These are phyloP conservation scores for Phania funesta DNA, from an alignment of 2,888 invertebrate species.

Conservation along the genomic window DNA sequence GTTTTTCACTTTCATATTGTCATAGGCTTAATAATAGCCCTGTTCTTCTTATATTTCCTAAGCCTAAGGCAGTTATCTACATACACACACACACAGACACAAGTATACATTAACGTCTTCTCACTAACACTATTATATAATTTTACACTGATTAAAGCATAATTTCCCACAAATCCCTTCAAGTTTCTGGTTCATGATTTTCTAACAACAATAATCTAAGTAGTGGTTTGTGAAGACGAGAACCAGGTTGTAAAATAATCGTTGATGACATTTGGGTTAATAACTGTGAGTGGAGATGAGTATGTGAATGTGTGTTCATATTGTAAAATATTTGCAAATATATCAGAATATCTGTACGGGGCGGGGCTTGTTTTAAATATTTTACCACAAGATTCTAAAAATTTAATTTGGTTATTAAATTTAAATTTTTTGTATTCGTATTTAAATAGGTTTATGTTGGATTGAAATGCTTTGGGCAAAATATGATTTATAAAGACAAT, in stretches of 20 bases:
- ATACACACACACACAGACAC: not conserved
- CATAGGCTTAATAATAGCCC: slow-evolving; percentile 46
- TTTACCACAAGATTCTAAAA: not conserved
- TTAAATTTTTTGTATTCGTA: not conserved
- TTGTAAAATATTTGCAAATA: not conserved
- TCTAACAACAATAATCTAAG: too few relatives aligned
- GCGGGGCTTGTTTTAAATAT: not conserved
- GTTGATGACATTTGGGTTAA: slow-evolving; percentile 1
- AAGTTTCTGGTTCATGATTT: too few relatives aligned
- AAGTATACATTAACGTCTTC: not conserved
- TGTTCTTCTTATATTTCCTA: not conserved
- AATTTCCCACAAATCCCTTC: slow-evolving; percentile 43
- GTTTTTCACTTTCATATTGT: slow-evolving; percentile 32
- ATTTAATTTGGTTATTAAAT: not conserved
- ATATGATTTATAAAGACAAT: not conserved
- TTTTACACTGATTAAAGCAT: slow-evolving; percentile 38
- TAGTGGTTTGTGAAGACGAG: not conserved
- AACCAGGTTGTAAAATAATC: slow-evolving; percentile 28
- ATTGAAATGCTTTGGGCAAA: not conserved
- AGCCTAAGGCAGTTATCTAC: not conserved
- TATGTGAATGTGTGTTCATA: not conserved
- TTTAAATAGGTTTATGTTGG: not conserved
- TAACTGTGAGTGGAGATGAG: not conserved
- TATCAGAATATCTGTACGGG: not conserved
- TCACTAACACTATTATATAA: not conserved